These are phyloP conservation scores for Brachionus plicatilis DNA, from an alignment of 1,140 invertebrate species.

Conservation along the genomic window DNA sequence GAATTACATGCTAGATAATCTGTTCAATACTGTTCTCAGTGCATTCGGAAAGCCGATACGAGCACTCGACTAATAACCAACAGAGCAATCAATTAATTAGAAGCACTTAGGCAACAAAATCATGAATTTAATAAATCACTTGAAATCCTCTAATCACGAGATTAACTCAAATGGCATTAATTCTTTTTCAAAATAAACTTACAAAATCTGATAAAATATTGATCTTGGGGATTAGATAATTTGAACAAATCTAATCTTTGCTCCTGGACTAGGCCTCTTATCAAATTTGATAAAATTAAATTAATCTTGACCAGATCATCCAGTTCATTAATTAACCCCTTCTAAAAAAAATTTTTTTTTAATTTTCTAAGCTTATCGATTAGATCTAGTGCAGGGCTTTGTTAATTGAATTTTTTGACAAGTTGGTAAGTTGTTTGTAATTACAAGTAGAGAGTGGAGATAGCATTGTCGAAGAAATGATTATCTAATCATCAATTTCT, in stretches of 20 bases:
- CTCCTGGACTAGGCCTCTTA: neutral
- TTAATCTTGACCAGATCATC: neutral
- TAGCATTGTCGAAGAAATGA: neutral
- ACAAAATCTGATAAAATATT: neutral
- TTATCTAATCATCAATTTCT: neutral
- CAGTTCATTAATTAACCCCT: neutral
- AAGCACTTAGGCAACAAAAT: neutral
- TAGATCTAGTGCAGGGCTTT: neutral
- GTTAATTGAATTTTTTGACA: neutral
- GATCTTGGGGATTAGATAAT: conserved; percentile 4
- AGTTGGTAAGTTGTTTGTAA: neutral
- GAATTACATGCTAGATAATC: neutral
- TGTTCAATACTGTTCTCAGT: neutral
- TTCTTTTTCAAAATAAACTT: neutral
- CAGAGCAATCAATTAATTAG: conserved; percentile 20
- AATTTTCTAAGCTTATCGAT: neutral
- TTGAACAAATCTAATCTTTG: neutral
- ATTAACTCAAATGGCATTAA: neutral
- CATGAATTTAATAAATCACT: neutral
- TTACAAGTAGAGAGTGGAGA: neutral
- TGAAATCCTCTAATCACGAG: neutral
- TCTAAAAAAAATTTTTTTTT: neutral
- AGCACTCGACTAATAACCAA: neutral
- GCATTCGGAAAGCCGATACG: neutral
- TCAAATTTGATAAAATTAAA: neutral